Evolutionary conservation across 2,797 vertebrate genomes (phyloP).

Genomic region (Fundulus diaphanus): DNA sequence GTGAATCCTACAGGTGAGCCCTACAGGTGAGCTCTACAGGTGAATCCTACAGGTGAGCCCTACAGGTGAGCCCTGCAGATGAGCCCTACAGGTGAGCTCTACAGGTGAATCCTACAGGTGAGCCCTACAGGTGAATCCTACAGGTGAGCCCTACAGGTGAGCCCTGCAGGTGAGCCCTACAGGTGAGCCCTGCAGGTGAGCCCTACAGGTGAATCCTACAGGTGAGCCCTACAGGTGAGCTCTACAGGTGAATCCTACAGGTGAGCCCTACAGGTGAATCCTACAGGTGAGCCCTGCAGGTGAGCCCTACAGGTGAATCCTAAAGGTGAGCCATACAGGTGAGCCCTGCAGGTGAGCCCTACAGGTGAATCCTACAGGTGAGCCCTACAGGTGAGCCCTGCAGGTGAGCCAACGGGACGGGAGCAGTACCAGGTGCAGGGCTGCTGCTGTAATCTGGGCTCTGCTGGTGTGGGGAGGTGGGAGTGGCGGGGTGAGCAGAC

Average conservation of each 20-base stretch:
- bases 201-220: neutral
- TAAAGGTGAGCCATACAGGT: neutral
- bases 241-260: no score
- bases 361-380: no score
- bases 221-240: no score
- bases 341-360: neutral
- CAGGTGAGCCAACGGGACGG: neutral
- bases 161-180: neutral
- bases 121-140: no score
- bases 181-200: no score
- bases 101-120: neutral
- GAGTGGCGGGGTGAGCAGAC: conserved; percentile 28
- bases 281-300: neutral
- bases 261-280: no score
- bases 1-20: neutral
- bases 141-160: no score
- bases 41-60: no score
- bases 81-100: no score
- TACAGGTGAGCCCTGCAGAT: neutral
- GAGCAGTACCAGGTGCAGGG: conserved; percentile 62
- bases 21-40: no score
- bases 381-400: no score
- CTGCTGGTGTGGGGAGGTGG: conserved; percentile 56
- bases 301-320: no score
- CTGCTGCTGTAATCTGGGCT: conserved; percentile 67